Evolutionary conservation across 2,113 vertebrate genomes (phyloP).

Genomic region (human (Homo sapiens)): GRCh38 chr2:230224001-230224500

Average conservation of each 20-base stretch:
- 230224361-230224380: neutral
- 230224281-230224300: neutral
- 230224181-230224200: neutral
- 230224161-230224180: neutral
- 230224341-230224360: neutral
- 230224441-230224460: neutral
- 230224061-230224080: neutral
- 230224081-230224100: neutral
- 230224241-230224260: neutral
- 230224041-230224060: neutral
- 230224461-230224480: neutral
- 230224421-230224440: neutral
- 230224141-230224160: too few relatives aligned
- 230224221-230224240: neutral
- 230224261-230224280: neutral
- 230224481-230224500: accelerated
- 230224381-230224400: neutral
- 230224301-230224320: too few relatives aligned
- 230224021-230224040: neutral
- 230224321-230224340: neutral
- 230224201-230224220: neutral
- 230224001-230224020: neutral
- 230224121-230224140: neutral
- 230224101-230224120: neutral
- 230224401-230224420: neutral